Percentiles rank a stretch among this genome's conserved stretches.
Evolutionary conservation across 2,888 invertebrate genomes (phyloP).

Genomic region (Drosophila eohydei): DNA sequence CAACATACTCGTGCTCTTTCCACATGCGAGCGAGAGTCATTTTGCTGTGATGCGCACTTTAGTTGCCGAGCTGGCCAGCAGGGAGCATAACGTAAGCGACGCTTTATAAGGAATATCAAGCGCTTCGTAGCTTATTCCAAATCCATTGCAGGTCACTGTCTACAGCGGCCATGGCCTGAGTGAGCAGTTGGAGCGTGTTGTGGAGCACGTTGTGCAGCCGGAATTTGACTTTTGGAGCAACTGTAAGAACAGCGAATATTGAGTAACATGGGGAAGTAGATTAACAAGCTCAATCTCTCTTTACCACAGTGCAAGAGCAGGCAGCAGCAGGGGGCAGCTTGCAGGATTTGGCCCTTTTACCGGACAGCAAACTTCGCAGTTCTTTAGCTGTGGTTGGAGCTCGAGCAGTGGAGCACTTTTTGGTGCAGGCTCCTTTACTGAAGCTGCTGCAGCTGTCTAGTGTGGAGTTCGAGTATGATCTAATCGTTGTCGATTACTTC

Average conservation of each 20-base stretch:
- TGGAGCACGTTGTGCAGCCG: conserved; percentile 79
- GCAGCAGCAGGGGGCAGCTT: conserved; percentile 60
- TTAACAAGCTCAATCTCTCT: not conserved
- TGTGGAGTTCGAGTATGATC: conserved; percentile 84
- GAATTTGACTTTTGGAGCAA: conserved; percentile 82
- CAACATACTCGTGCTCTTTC: conserved; percentile 82
- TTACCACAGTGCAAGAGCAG: conserved; percentile 65
- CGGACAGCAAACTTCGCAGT: conserved; percentile 64
- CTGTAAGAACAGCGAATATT: conserved; percentile 60
- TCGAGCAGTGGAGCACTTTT: conserved; percentile 76
- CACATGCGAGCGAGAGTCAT: conserved; percentile 83
- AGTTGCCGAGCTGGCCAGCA: conserved; percentile 84
- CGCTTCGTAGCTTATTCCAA: not conserved
- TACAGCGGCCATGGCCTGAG: conserved; percentile 81
- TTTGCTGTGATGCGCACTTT: conserved; percentile 85
- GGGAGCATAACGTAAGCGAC: conserved; percentile 85
- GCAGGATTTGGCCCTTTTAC: conserved; percentile 55
- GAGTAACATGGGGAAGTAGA: not conserved
- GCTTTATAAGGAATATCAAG: not conserved
- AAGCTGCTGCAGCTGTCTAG: conserved; percentile 67
- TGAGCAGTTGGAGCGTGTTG: conserved; percentile 81
- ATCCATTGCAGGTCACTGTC: conserved; percentile 76
- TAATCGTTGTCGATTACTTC: conserved; percentile 85
- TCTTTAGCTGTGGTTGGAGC: conserved; percentile 77
- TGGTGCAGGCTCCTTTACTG: conserved; percentile 67